Evolutionary conservation across 2,113 vertebrate genomes (phyloP).

Genomic region (mouse (Mus musculus)): DNA sequence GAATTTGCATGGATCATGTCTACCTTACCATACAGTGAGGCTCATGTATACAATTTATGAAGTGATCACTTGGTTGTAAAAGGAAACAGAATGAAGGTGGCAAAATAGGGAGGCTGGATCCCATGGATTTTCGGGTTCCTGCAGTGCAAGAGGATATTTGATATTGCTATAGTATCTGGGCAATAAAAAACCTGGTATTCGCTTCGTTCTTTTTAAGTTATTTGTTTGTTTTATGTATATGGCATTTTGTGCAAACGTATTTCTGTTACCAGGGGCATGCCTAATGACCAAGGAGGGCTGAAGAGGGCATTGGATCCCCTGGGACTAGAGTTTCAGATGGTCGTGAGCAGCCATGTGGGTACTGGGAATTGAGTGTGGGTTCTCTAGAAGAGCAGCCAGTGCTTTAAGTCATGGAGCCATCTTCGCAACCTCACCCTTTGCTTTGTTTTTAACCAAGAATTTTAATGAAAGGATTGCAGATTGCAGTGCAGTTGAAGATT

Average conservation of each 20-base stretch:
- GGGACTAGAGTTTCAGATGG: background rate
- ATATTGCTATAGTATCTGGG: background rate
- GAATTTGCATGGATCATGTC: constrained; percentile 59
- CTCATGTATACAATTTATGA: constrained; percentile 51
- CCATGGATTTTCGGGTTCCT: background rate
- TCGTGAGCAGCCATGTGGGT: background rate
- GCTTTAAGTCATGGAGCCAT: background rate
- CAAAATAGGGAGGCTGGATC: background rate
- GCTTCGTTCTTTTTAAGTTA: background rate
- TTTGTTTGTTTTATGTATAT: background rate
- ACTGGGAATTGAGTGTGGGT: background rate
- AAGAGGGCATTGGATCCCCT: background rate
- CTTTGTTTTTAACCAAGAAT: background rate
- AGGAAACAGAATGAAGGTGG: background rate
- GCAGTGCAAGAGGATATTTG: background rate
- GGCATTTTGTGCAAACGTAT: background rate
- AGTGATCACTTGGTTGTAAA: constrained; percentile 58
- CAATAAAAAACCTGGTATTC: background rate
- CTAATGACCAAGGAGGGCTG: background rate
- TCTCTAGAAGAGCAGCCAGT: background rate
- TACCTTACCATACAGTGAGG: constrained; percentile 53
- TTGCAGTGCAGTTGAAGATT: background rate
- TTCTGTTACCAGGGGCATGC: no score
- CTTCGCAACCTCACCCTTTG: background rate
- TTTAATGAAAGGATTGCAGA: constrained; percentile 11